A percentile compares a stretch with the other conserved stretches of the same genome.
Conservation (phyloP, 2,113 vertebrate genomes). For the Platysternon megacephalum region DNA sequence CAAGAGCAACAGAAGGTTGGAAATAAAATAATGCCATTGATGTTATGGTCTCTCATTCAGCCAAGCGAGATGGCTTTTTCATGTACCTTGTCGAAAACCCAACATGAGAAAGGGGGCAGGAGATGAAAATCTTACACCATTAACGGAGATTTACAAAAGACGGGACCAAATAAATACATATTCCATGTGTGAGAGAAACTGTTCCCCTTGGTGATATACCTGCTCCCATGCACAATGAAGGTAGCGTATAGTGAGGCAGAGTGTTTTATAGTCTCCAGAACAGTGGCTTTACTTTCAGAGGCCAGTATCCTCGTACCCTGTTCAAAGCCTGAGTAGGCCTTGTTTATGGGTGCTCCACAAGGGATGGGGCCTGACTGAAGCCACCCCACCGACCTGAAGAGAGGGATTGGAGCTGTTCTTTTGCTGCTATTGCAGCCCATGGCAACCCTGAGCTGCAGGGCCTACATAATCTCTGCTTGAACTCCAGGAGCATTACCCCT, state of each 20-base stretch:
- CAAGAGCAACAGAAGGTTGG: slow-evolving; percentile 63
- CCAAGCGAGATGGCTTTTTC: slow-evolving; percentile 38
- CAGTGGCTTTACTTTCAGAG: not conserved
- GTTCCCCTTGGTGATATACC: not conserved
- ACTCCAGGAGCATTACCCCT: accelerated
- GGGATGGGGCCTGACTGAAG: not conserved
- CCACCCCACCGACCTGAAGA: not conserved
- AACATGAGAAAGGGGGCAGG: slow-evolving; percentile 25
- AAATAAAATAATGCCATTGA: slow-evolving; percentile 68
- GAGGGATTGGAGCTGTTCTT: not conserved
- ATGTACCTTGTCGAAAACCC: slow-evolving; percentile 53
- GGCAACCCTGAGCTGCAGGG: not conserved
- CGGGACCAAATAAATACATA: slow-evolving; percentile 43
- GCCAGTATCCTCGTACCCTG: not conserved
- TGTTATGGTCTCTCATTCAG: slow-evolving; percentile 50
- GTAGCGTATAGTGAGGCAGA: not conserved
- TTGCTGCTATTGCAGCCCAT: not conserved
- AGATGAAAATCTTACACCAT: slow-evolving; percentile 53
- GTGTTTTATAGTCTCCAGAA: not conserved
- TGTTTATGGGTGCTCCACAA: accelerated
- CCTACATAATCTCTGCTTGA: not conserved
- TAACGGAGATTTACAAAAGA: slow-evolving; percentile 53
- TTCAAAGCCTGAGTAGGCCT: not conserved
- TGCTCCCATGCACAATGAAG: not conserved
- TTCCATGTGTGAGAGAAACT: not conserved